These are phyloP conservation scores for Paragorgia papillata DNA, from an alignment of 92 coral and sea anemone species.

Conservation along the genomic window DNA sequence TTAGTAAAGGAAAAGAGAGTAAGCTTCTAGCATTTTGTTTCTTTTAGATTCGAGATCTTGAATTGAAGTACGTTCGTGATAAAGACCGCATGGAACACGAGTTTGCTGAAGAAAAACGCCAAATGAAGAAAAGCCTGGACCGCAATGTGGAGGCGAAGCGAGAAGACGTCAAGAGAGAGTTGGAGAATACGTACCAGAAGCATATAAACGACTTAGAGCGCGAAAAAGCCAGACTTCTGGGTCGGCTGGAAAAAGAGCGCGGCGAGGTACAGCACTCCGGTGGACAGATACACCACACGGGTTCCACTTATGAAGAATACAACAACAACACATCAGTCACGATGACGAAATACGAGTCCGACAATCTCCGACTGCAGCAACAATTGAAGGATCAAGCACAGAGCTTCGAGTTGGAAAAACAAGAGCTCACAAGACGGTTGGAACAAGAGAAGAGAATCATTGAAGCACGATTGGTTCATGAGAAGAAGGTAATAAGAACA, in stretches of 20 bases:
- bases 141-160: constrained; percentile 67
- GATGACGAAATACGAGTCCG: constrained; percentile 18
- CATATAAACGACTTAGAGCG: constrained; percentile 27
- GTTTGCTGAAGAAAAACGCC: constrained; percentile 73
- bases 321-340: not conserved
- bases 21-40: no score
- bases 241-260: constrained; percentile 27
- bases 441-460: constrained; percentile 50
- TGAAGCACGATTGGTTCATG: constrained; percentile 40
- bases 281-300: not conserved
- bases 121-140: constrained; percentile 63
- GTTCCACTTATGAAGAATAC: constrained; percentile 22
- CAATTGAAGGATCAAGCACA: constrained; percentile 28
- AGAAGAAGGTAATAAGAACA: no score
- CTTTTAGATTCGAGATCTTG: constrained; percentile 29
- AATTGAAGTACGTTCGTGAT: constrained; percentile 22
- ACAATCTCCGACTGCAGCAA: constrained; percentile 13
- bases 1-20: no score
- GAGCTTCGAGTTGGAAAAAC: constrained; percentile 60
- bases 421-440: constrained; percentile 48
- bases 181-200: constrained; percentile 59
- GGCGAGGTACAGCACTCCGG: not conserved
- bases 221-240: constrained; percentile 25
- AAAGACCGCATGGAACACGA: constrained; percentile 68
- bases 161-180: constrained; percentile 60